Conservation (phyloP, 2,113 vertebrate genomes). For the Erythrolamprus reginae region DNA sequence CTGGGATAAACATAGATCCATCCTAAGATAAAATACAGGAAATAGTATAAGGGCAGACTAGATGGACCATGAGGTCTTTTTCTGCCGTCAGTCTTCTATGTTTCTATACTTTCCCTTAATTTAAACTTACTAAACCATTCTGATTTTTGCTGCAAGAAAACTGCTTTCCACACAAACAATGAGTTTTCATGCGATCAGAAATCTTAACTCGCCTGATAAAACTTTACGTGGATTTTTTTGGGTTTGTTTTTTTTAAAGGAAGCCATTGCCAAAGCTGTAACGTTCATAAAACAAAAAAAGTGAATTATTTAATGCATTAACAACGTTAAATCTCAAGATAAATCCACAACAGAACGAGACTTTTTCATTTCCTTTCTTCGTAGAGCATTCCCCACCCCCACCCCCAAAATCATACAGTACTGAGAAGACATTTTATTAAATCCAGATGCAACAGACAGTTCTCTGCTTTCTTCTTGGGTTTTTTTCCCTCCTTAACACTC, state of each 20-base stretch:
- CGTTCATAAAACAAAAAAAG: constrained; percentile 74
- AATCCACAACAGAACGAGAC: constrained; percentile 73
- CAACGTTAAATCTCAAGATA: constrained; percentile 74
- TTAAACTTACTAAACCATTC: not conserved
- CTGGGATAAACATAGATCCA: no score
- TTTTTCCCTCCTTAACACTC: constrained; percentile 36
- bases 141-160: constrained; percentile 41
- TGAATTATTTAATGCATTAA: constrained; percentile 76
- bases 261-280: constrained; percentile 63
- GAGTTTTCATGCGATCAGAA: constrained; percentile 15
- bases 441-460: constrained; percentile 62
- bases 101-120: no score
- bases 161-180: constrained; percentile 39
- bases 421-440: constrained; percentile 63
- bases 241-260: not conserved
- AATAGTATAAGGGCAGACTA: no score
- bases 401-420: constrained; percentile 67
- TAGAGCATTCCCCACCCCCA: constrained; percentile 62
- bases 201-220: constrained; percentile 48
- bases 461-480: constrained; percentile 51
- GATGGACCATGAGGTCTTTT: no score
- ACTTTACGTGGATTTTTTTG: constrained; percentile 1
- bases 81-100: no score
- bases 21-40: no score
- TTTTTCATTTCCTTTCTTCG: constrained; percentile 66